phyloP scores from a whole-genome alignment of 2,888 invertebrate genomes.

The Amaurobius ferox region DNA sequence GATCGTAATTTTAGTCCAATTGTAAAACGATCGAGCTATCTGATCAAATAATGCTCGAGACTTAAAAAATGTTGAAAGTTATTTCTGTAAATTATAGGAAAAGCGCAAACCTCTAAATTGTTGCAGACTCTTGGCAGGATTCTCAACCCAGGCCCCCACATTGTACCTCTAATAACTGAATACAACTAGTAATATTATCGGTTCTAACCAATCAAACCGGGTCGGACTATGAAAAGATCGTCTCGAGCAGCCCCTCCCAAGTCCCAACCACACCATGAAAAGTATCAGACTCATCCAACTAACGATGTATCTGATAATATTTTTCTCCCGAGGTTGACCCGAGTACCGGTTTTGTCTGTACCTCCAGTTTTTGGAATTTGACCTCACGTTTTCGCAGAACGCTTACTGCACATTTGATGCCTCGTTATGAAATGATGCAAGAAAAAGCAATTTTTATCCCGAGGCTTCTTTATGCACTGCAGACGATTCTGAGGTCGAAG shows the following conservation, averaged over 20 bases:
- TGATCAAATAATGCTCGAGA: too few species aligned
- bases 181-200: background rate
- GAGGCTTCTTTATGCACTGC: background rate
- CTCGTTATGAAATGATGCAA: background rate
- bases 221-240: background rate
- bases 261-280: background rate
- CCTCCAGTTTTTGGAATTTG: constrained; percentile 37
- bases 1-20: too few species aligned
- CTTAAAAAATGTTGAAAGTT: too few species aligned
- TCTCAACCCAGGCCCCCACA: too few species aligned
- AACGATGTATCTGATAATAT: background rate
- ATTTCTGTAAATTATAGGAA: too few species aligned
- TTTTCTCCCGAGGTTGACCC: background rate
- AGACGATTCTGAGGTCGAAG: background rate
- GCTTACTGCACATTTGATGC: background rate
- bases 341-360: constrained; percentile 26
- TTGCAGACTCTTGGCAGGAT: too few species aligned
- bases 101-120: too few species aligned
- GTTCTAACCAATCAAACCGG: background rate
- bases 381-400: constrained; percentile 45
- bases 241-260: background rate
- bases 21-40: too few species aligned
- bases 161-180: too few species aligned
- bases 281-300: background rate
- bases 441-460: constrained; percentile 5